Evolutionary conservation across 2,113 vertebrate genomes (phyloP).

Genomic region (Acrocephalus arundinaceus): DNA sequence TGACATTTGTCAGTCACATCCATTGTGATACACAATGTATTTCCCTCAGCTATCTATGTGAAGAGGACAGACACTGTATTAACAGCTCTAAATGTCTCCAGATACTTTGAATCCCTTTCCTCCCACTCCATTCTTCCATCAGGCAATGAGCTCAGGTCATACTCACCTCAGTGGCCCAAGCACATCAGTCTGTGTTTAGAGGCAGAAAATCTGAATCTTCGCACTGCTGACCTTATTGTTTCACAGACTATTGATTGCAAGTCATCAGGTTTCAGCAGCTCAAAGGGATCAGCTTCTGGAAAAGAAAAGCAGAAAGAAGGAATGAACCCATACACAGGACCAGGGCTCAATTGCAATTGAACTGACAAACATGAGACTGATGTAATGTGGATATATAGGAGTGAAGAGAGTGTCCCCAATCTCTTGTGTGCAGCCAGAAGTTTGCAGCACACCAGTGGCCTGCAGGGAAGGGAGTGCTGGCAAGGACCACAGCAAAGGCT

Average conservation of each 20-base stretch:
- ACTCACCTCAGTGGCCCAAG: slow-evolving; percentile 63
- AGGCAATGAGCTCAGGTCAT: slow-evolving; percentile 53
- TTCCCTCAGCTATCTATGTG: background rate
- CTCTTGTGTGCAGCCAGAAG: background rate
- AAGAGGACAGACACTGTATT: background rate
- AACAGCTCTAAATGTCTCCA: background rate
- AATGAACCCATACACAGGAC: background rate
- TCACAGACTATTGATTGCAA: slow-evolving; percentile 63
- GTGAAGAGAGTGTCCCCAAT: background rate
- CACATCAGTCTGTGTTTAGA: slow-evolving; percentile 16
- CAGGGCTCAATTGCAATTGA: background rate
- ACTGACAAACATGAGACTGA: background rate
- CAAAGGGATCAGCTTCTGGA: slow-evolving; percentile 39
- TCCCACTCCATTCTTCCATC: background rate
- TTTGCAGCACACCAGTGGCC: background rate
- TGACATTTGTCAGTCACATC: background rate
- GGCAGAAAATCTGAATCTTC: slow-evolving; percentile 64
- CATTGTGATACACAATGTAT: background rate
- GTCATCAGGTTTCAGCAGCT: slow-evolving; percentile 48
- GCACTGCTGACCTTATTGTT: slow-evolving; percentile 50
- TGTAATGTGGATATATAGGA: slow-evolving; percentile 21
- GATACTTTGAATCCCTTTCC: slow-evolving; percentile 1
- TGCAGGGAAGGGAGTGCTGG: background rate
- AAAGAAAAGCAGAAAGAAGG: slow-evolving; percentile 27
- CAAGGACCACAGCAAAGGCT: background rate